These are phyloP conservation scores for Cyclopterus lumpus DNA, from an alignment of 2,797 vertebrate species.

Conservation along the genomic window DNA sequence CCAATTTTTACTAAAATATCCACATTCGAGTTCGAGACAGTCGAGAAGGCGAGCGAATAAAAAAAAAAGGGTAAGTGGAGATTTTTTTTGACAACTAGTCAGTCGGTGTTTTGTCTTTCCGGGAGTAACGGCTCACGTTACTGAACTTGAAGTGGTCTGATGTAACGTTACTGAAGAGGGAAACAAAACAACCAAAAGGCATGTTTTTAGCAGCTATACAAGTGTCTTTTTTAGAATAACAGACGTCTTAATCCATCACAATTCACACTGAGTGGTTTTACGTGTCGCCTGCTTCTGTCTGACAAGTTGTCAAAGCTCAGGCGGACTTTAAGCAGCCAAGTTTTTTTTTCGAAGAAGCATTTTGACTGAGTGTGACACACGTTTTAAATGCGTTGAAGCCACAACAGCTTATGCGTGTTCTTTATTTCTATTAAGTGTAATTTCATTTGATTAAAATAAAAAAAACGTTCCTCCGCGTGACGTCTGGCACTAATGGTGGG, in stretches of 20 bases:
- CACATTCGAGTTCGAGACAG: constrained; percentile 85
- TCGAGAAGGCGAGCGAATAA: constrained; percentile 87
- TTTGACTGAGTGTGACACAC: constrained; percentile 4
- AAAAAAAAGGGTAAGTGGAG: constrained; percentile 86
- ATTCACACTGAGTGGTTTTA: constrained; percentile 27
- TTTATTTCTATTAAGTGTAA: not conserved
- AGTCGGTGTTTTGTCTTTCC: constrained; percentile 35
- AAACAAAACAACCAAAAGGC: constrained; percentile 20
- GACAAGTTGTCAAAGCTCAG: constrained; percentile 42
- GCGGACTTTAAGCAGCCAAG: constrained; percentile 35
- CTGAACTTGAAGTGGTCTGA: constrained; percentile 30
- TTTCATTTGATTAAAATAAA: not conserved
- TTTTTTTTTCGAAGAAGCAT: constrained; percentile 28
- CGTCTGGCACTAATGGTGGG: constrained; percentile 18
- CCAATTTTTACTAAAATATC: constrained; percentile 86
- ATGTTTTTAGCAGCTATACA: constrained; percentile 70
- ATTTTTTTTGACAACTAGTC: not conserved
- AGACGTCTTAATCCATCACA: constrained; percentile 68
- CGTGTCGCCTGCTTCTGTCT: constrained; percentile 17
- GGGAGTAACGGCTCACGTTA: constrained; percentile 18
- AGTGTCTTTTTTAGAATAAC: constrained; percentile 71
- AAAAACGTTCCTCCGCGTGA: not conserved
- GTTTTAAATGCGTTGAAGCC: not conserved
- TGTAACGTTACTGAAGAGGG: constrained; percentile 24
- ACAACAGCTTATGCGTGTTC: too few species aligned